Percentiles rank a stretch among this genome's conserved stretches.
Conservation (phyloP, 2,113 vertebrate species). For the Oxyura jamaicensis region DNA sequence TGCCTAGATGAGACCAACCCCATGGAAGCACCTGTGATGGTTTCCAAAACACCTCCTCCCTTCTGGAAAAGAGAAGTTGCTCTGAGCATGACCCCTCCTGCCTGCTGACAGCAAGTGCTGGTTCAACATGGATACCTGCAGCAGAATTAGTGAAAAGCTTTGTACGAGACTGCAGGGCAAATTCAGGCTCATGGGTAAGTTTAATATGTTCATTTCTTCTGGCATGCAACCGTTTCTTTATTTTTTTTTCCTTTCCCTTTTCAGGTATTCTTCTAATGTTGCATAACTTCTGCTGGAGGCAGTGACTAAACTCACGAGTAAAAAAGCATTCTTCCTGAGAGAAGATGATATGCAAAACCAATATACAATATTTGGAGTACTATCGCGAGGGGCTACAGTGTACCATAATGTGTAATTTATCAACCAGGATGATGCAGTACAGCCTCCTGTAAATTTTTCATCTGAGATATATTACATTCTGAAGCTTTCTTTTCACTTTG, state of each 20-base stretch:
- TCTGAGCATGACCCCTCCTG: accelerated
- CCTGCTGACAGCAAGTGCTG: accelerated
- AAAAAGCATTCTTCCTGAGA: not conserved
- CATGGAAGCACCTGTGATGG: accelerated
- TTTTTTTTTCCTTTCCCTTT: not conserved
- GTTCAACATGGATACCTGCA: not conserved
- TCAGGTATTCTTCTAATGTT: not conserved
- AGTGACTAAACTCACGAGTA: not conserved
- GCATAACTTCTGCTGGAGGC: not conserved
- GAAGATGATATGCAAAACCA: not conserved
- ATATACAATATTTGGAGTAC: not conserved
- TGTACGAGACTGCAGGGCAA: not conserved
- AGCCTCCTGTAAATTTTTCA: not conserved
- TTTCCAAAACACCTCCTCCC: not conserved
- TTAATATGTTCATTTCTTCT: not conserved
- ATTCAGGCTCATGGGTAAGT: not conserved
- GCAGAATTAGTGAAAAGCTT: not conserved
- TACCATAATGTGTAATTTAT: slow-evolving; percentile 11
- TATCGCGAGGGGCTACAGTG: not conserved
- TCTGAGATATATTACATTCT: not conserved
- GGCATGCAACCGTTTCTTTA: not conserved
- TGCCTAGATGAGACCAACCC: not conserved
- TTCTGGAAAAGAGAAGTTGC: not conserved
- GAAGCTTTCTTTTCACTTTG: not conserved
- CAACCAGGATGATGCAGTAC: not conserved